Evolutionary conservation across 2,797 vertebrate species (phyloP), one percentile per base, ranked within the genome.

Genomic region (Urocyon cinereoargenteus): DNA sequence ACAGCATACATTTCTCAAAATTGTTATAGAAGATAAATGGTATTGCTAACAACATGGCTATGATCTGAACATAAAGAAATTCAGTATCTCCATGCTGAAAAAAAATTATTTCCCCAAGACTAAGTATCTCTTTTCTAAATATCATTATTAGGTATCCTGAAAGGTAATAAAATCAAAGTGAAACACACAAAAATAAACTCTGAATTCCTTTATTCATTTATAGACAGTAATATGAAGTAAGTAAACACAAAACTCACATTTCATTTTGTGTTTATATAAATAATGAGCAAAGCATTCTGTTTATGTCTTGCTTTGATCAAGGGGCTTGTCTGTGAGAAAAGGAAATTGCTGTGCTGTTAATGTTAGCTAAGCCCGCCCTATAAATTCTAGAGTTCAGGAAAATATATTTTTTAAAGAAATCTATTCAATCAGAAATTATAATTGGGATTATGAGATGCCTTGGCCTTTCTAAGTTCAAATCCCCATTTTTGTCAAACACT

Each of bases 251-350:
- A 51, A 92, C 85, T 64, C 83, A 98, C 81, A 98, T 97, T 66
- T 83, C 64, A 91, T 70, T 98, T 97, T 96, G 92, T 82, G 91
- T 97, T 98, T 97, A 85, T 97, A 86, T 95, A 98, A 98, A 98
- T 97, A 97, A 97, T 96, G 97, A 96, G 79, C 84, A 83, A 97
- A 92, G 61, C 64, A 97, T 68, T 75, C 83, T 97, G 86, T 98
- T 98, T 98, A 97, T 94, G 96, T 92, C 89, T 93, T 98, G 92
- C 98, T 79, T 94, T 98, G 98, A 98, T 98, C 98, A 98, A 98
- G 98, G 98, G 97, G 98, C 96, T 93, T 99, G 94, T 98, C 99
- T 98, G 90, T 98, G 89, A 98, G 98, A 97, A 98, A 98, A 98
- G 99, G 97, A 98, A 98, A 98, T 97, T 98, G 97, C 89, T 97